Conservation (phyloP, 2,888 invertebrate species). For the Ametastegia equiseti region DNA sequence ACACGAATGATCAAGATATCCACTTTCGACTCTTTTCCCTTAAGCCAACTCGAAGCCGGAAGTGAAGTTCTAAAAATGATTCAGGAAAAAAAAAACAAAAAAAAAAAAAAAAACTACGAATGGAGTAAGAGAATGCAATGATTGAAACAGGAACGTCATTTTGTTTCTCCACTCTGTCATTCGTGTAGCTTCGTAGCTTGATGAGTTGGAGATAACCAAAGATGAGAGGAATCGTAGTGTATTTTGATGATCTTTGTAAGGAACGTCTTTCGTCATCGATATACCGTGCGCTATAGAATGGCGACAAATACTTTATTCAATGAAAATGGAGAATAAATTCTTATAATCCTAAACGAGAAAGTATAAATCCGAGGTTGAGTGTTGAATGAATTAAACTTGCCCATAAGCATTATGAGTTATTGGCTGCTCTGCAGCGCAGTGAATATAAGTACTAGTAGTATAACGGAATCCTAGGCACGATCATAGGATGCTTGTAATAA, state of each 20-base stretch:
- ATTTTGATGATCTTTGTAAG: neutral
- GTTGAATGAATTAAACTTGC: neutral
- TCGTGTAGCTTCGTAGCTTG: too few relatives aligned
- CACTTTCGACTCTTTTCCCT: neutral
- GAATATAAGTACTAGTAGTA: neutral
- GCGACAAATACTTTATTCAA: neutral
- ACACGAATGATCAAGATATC: constrained; percentile 12
- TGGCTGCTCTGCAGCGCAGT: neutral
- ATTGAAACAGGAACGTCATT: too few relatives aligned
- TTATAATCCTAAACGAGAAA: neutral
- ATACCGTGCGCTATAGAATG: neutral
- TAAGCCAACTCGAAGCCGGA: neutral
- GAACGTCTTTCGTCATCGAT: neutral
- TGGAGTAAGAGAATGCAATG: constrained; percentile 31
- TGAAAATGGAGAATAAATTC: neutral
- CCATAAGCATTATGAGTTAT: neutral
- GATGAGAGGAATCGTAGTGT: neutral
- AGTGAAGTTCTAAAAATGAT: neutral
- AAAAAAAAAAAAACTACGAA: constrained; percentile 12
- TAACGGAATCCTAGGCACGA: neutral
- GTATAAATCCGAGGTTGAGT: neutral
- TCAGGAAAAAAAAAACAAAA: constrained; percentile 10
- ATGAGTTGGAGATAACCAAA: neutral
- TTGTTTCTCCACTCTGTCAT: too few relatives aligned
- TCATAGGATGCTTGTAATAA: neutral